These are phyloP conservation scores for Dipodomys spectabilis DNA, from an alignment of 2,113 vertebrate genomes.

Conservation along the genomic window DNA sequence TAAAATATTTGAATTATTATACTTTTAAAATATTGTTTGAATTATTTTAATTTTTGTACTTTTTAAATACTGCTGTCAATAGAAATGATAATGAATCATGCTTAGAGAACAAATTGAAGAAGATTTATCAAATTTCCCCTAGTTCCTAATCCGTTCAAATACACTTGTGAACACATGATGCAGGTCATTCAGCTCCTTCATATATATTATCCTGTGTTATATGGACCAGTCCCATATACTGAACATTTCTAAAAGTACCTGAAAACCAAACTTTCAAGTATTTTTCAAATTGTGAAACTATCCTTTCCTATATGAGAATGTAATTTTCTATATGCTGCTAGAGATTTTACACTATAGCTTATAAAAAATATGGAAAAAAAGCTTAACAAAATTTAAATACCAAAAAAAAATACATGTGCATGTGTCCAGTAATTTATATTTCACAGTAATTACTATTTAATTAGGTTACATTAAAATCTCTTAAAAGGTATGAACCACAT, in stretches of 20 bases:
- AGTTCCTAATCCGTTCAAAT: neutral
- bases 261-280: constrained; percentile 33
- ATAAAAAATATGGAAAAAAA: constrained; percentile 58
- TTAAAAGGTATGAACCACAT: constrained; percentile 83
- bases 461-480: constrained; percentile 51
- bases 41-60: constrained; percentile 38
- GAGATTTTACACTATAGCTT: constrained; percentile 72
- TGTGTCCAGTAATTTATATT: constrained; percentile 79
- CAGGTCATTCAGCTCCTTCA: neutral
- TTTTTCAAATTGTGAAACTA: constrained; percentile 24
- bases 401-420: neutral
- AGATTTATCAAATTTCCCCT: neutral
- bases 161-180: neutral
- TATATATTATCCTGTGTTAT: neutral
- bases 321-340: constrained; percentile 72
- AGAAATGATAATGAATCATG: neutral
- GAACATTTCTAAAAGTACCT: constrained; percentile 33
- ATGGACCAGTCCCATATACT: neutral
- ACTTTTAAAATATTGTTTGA: constrained; percentile 38
- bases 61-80: constrained; percentile 47
- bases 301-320: constrained; percentile 47
- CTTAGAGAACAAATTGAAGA: constrained; percentile 38
- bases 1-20: constrained; percentile 31
- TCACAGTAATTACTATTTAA: constrained; percentile 76
- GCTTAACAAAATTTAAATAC: constrained; percentile 39